Percentiles rank a stretch among this genome's conserved stretches.
Conservation (phyloP, 1,140 invertebrate species). For the Cryptotermes secundus region DNA sequence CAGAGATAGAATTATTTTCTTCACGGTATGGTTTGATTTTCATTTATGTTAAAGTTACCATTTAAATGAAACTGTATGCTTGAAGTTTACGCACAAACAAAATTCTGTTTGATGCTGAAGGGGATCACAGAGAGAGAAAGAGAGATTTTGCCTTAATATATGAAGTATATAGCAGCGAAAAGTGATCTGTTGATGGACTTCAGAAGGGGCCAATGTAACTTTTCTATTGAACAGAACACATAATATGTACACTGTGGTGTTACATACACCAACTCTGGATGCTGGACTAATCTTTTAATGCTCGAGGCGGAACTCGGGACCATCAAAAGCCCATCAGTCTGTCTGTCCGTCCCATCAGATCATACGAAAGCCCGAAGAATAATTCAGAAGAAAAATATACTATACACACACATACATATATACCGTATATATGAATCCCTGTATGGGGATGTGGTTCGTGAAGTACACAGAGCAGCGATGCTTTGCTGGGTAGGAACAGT, state of each 20-base stretch:
- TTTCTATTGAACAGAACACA: conserved; percentile 2
- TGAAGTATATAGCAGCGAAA: conserved; percentile 25
- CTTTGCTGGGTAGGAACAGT: not conserved
- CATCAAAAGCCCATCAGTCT: conserved; percentile 25
- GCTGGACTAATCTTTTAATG: conserved; percentile 28
- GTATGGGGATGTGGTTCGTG: not conserved
- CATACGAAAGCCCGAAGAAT: conserved; percentile 27
- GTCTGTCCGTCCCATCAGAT: conserved; percentile 28
- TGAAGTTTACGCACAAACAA: not conserved
- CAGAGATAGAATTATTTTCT: not conserved
- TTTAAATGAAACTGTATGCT: not conserved
- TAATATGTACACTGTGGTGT: not conserved
- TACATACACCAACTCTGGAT: not conserved
- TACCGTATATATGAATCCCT: not conserved
- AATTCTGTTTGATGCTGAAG: not conserved
- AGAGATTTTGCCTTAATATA: not conserved
- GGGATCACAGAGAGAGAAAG: not conserved
- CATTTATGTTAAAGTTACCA: not conserved
- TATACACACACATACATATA: not conserved
- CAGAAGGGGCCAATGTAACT: conserved; percentile 29
- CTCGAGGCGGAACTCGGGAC: conserved; percentile 25
- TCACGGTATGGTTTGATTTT: not conserved
- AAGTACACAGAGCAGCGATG: not conserved
- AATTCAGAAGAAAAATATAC: conserved; percentile 17
- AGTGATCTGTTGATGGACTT: conserved; percentile 26